Base-by-base conservation (phyloP, 2,113 vertebrate genomes). In the Halichoerus grypus region DNA sequence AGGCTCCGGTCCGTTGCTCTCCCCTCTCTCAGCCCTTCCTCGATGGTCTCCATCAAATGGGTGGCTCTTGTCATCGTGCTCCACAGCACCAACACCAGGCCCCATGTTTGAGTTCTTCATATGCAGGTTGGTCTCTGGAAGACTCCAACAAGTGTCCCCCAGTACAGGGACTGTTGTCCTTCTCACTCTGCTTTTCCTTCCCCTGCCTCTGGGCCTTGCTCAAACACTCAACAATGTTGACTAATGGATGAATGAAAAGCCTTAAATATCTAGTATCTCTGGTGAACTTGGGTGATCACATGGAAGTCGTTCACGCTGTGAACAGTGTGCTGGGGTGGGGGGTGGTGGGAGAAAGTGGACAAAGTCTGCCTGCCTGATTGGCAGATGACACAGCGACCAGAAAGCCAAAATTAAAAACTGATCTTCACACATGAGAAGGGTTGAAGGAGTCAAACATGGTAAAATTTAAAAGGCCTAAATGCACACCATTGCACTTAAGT, bases 51-150 rank as follows among this genome's bases (percentile, higher is more conserved):
- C 4, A 2, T 55, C 65, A 36, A 49, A 31, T n/a, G 28, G 22
- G 22, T 55, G 42, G 33, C 53, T 82, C 19, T 93, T 33, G 1
- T 24, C 3, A 19, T 79, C 9, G 0, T 2, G 2, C 51, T 90
- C 8, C 9, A 1, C 0, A 12, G 12, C 19, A 51, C 16, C 15
- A 4, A 1, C 13, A 4, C 19, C 24, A n/a, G 31, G 15, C 11
- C 59, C 33, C 0, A 0, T 4, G 0, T 80, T 74, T 42, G 88
- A 11, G 7, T 49, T 72, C 79, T n/a, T 71, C 28, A 31, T 31
- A 26, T 5, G 16, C 5, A 1, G 0, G 16, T 14, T 0, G 12
- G 21, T 57, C 28, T 19, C 46, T 46, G 18, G 83, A 33, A 92
- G 74, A 74, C 69, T 51, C n/a, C 46, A 13, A 1, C 53, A 24